Evolutionary conservation across 2,888 invertebrate genomes (phyloP), one percentile per base, ranked within the genome.

Genomic region (Calliscelio sp.): DNA sequence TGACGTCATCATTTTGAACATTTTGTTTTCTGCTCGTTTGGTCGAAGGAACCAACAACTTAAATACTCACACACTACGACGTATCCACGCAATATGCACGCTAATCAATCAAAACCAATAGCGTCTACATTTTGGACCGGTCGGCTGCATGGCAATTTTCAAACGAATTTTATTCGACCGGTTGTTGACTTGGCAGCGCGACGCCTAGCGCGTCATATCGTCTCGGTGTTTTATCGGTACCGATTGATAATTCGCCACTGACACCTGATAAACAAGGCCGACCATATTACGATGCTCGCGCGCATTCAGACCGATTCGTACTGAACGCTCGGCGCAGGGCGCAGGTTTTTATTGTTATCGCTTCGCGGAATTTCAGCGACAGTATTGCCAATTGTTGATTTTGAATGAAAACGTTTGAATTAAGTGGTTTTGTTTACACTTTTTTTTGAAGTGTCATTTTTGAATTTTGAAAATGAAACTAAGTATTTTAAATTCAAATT

Each of bases 121-220:
- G 41, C 38, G 66, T 66, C 51, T 66, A 66, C 66, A 66, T 51
- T 66, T 46, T 66, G 20, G 51, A 66, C 66, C 66, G 51, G 66
- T 66, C 11, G 20, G 18, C 16, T 65, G 44, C 46, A 65, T 49
- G 49, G 65, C 49, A 28, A 32, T 20, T 11, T n/a, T n/a, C n/a
- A n/a, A n/a, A n/a, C n/a, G n/a, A n/a, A n/a, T n/a, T n/a, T n/a
- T n/a, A n/a, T n/a, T n/a, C n/a, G n/a, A n/a, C n/a, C n/a, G 51
- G 51, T 22, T 24, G 51, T 24, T 24, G 51, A 24, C 20, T 18
- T 51, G 53, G 14, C 25, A 18, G 7, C 55, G 28, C 55, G 55
- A 32, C 7, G 32, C n/a, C 8, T 55, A 55, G 32, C 55, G 55
- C 16, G 32, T 16, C 59, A 59, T 38, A 38, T 16, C 32, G 55